Percentiles rank a stretch among this genome's conserved stretches.
These are phyloP conservation scores for Tenthredo notha DNA, from an alignment of 2,888 invertebrate genomes.

Conservation along the genomic window DNA sequence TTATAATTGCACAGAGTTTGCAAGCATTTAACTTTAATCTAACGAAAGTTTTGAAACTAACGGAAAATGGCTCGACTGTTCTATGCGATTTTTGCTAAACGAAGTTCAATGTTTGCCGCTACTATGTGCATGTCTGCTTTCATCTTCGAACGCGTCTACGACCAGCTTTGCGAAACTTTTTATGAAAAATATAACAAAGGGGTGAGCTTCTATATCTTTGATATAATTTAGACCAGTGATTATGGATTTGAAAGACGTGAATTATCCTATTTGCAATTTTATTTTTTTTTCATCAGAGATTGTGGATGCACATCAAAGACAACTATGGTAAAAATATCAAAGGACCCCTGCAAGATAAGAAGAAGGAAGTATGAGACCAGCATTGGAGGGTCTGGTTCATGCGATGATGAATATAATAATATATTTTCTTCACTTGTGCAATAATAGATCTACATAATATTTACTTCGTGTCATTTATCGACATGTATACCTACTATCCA, in stretches of 20 bases:
- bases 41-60: neutral
- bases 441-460: neutral
- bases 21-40: neutral
- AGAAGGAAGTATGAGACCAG: neutral
- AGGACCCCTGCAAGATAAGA: neutral
- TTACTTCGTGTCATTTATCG: neutral
- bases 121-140: conserved; percentile 75
- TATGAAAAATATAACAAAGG: conserved; percentile 77
- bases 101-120: conserved; percentile 78
- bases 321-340: conserved; percentile 58
- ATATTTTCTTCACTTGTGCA: neutral
- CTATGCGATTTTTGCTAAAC: conserved; percentile 71
- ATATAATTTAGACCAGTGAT: neutral
- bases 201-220: conserved; percentile 58
- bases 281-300: conserved; percentile 61
- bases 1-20: neutral
- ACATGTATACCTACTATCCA: neutral
- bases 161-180: conserved; percentile 73
- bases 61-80: conserved; percentile 52
- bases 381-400: neutral
- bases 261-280: conserved; percentile 47
- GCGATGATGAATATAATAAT: neutral
- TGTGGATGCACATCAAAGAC: conserved; percentile 69
- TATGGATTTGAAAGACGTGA: neutral
- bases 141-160: conserved; percentile 78